Percentiles rank a stretch among this genome's conserved stretches.
Conservation (phyloP, 2,113 vertebrate genomes). For the Hippocampus mohnikei region DNA sequence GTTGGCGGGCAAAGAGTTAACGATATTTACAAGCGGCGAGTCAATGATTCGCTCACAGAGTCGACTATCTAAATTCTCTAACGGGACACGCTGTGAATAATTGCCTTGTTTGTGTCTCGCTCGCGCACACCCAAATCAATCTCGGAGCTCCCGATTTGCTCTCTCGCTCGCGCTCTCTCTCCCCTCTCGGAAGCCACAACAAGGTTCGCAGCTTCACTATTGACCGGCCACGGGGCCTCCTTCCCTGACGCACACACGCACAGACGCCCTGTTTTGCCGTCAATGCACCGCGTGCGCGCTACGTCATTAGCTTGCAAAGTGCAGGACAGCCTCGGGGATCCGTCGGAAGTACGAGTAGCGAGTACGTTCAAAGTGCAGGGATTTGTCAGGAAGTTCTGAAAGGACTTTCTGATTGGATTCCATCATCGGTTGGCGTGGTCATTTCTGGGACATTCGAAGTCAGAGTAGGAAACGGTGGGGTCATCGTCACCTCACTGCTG, state of each 20-base stretch:
- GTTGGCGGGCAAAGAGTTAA: neutral
- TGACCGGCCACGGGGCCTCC: constrained; percentile 20
- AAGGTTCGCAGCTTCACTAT: constrained; percentile 48
- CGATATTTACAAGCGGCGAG: constrained; percentile 2
- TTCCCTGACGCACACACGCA: neutral
- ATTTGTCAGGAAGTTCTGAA: neutral
- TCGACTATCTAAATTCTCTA: constrained; percentile 5
- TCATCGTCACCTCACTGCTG: no score
- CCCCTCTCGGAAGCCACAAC: constrained; percentile 35
- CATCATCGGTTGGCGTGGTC: no score
- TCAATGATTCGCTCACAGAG: neutral
- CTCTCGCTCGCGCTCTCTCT: constrained; percentile 7
- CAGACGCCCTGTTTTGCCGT: neutral
- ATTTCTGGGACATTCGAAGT: no score
- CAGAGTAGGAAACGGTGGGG: no score
- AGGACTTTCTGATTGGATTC: no score
- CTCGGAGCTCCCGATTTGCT: constrained; percentile 16
- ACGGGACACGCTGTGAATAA: constrained; percentile 7
- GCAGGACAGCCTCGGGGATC: neutral
- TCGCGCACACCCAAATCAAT: constrained; percentile 25
- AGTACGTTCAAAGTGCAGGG: neutral
- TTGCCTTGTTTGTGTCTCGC: constrained; percentile 4
- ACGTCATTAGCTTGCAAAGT: neutral
- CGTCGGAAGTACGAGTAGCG: neutral
- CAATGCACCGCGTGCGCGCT: neutral